Evolutionary conservation across 2,113 vertebrate species (phyloP).

Genomic region (Aldabrachelys gigantea): DNA sequence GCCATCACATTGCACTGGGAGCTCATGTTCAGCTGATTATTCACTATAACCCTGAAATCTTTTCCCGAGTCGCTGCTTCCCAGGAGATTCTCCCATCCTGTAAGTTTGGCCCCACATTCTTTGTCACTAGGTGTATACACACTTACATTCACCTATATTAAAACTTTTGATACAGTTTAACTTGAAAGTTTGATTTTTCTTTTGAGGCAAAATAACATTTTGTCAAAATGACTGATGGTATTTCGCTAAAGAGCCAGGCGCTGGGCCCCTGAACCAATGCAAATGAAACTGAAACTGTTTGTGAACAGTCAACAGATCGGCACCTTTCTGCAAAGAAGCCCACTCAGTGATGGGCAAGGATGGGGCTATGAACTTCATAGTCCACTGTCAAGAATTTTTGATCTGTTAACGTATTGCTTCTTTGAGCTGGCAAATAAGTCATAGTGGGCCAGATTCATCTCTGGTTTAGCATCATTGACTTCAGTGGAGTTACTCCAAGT

Average conservation of each 20-base stretch:
- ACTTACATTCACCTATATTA: neutral
- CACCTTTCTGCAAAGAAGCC: neutral
- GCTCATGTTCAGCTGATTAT: neutral
- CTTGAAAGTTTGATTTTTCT: neutral
- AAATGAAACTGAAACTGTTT: neutral
- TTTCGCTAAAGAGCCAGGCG: neutral
- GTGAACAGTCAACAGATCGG: neutral
- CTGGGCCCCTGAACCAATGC: neutral
- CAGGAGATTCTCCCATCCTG: neutral
- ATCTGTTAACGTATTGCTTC: neutral
- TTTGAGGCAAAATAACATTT: too few species aligned
- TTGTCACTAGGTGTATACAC: neutral
- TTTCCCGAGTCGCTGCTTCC: neutral
- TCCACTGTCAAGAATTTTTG: neutral
- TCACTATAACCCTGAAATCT: neutral
- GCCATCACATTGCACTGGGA: neutral
- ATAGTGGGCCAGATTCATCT: neutral
- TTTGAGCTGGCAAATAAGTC: neutral
- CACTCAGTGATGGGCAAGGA: neutral
- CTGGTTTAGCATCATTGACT: neutral
- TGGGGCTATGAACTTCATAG: neutral
- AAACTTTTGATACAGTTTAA: neutral
- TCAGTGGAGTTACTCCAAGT: neutral
- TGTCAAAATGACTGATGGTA: neutral
- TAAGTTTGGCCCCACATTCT: neutral